Conservation (phyloP, 2,888 invertebrate species). For the Helleia helle region DNA sequence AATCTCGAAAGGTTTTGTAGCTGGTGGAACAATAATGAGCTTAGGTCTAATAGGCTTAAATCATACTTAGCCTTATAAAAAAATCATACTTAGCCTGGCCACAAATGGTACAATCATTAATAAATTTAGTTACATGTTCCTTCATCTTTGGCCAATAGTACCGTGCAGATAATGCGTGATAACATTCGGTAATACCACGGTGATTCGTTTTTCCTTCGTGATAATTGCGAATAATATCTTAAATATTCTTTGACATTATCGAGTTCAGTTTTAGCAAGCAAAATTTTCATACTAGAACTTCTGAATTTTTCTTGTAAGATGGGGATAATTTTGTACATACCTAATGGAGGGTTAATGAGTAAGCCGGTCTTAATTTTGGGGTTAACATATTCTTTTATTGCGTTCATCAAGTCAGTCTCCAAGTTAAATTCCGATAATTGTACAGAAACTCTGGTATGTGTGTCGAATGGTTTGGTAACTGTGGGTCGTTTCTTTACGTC, state of each 20-base stretch:
- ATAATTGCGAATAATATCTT: constrained; percentile 21
- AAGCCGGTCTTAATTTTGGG: constrained; percentile 25
- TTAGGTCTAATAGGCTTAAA: constrained; percentile 17
- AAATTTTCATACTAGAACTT: constrained; percentile 21
- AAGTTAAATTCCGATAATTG: constrained; percentile 22
- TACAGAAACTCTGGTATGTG: too few species aligned
- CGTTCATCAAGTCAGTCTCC: too few species aligned
- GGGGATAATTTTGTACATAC: constrained; percentile 20
- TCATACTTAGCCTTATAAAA: too few species aligned
- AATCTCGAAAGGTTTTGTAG: constrained; percentile 13
- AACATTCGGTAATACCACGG: constrained; percentile 23
- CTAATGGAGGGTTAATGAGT: constrained; percentile 16
- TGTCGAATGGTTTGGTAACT: too few species aligned
- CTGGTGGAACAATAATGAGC: constrained; percentile 14
- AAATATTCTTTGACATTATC: constrained; percentile 24
- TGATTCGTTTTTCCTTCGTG: constrained; percentile 27
- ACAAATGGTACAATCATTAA: constrained; percentile 19
- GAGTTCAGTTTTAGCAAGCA: constrained; percentile 20
- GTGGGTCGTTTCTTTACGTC: too few species aligned
- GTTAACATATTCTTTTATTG: too few species aligned
- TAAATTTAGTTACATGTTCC: constrained; percentile 23
- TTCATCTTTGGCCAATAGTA: constrained; percentile 27
- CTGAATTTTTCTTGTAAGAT: constrained; percentile 22
- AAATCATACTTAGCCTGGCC: constrained; percentile 13
- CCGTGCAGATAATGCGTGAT: constrained; percentile 18